Base-by-base conservation (phyloP, 1,140 invertebrate genomes). In the Planococcus citri region DNA sequence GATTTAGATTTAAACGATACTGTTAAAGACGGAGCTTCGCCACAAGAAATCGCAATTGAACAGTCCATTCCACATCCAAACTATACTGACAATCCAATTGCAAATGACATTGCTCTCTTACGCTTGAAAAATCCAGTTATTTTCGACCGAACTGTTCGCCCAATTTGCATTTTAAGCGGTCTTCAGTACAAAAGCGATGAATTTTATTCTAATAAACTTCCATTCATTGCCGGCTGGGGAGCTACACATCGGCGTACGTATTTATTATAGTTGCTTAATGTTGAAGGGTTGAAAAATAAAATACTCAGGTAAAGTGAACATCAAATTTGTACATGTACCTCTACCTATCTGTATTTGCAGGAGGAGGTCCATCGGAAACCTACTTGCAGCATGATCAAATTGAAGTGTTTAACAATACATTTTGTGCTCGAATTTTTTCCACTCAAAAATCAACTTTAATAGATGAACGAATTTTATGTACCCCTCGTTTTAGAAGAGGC, bases 191-290 rank as follows among this genome's bases (percentile, higher is more conserved):
- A 80, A 68, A 74, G 78, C 0, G 74, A 78, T 0, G 78, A 75
- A 25, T 77, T 76, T 38, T 85, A 83, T 70, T 79, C 81, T 17
- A 78, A 78, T 20, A 79, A 78, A 68, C 79, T 75, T 68, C 86
- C 86, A 0, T 84, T 87, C 71, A 82, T 91, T 1, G 86, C 86
- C 29, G 91, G 90, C n/a, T 92, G 90, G 90, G 90, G 90, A 67
- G 80, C 84, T 17, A 74, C 82, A 6, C 76, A 27, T 24, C 24
- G 60, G 60, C 60, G 60, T 64, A 64, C 3, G 60, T n/a, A n/a
- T n/a, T n/a, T 25, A 22, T n/a, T n/a, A n/a, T 60, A 6, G 1
- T 25, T 64, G 10, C 24, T 10, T n/a, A n/a, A n/a, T n/a, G n/a
- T n/a, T n/a, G n/a, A n/a, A n/a, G n/a, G n/a, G n/a, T n/a, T n/a